Evolutionary conservation across 2,797 vertebrate genomes (phyloP), one percentile per base, ranked within the genome.

Genomic region (Limnodromus scolopaceus): DNA sequence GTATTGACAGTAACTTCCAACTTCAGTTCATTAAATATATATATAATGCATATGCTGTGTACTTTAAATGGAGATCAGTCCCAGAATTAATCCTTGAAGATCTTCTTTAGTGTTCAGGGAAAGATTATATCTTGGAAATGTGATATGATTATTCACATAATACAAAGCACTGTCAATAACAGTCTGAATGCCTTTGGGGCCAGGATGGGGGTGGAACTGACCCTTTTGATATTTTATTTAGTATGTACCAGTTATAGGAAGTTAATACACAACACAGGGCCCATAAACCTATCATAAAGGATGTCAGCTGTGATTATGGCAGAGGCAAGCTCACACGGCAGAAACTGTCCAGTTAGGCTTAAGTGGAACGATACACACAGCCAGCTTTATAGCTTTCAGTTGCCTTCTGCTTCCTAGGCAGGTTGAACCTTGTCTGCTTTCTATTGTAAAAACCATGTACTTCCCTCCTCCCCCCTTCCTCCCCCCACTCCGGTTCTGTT

Each of bases 1-100:
- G 25, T 84, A 87, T 10, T 86, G 86, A 92, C 54, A 79, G 57
- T 84, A 89, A 87, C 32, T 86, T 87, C 79, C 34, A 84, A 43
- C 53, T 84, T 84, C 39, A 60, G 71, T 88, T 93, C 77, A 87
- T 92, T 95, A 91, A 71, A 58, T 64, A 68, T 20, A 80, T 32
- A 63, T 78, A 48, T 75, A 78, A 81, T 41, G 53, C 65, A 81
- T 70, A 89, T 61, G 24, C 7, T 92, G 49, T 23, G 13, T 64
- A 34, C 57, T 88, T 78, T 66, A 79, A 89, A 79, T 84, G 34
- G 63, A 95, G 70, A 84, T 82, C 48, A 76, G 46, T 89, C 54
- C 30, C 53, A 72, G 70, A 92, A 91, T 89, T 94, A 93, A 91
- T 92, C 34, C 70, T 95, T 89, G 27, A 92, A 92, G 51, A 66